Evolutionary conservation across 53 echinoderm and acorn worm species (phyloP).

Genomic region (Paracentrotus lividus): DNA sequence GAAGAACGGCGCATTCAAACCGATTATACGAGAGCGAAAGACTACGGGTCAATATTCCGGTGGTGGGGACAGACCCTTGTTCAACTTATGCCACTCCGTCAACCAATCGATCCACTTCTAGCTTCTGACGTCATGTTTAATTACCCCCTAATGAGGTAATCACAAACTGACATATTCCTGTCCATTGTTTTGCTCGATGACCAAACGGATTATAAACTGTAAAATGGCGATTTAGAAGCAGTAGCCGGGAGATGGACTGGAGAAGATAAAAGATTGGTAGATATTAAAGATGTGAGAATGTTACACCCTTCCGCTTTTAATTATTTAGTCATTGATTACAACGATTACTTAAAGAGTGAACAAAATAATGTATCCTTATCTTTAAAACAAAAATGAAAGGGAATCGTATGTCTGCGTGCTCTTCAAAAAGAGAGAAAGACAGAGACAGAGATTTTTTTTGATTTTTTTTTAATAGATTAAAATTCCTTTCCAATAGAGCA

Average conservation of each 20-base stretch:
- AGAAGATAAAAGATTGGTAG: too few relatives aligned
- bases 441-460: too few relatives aligned
- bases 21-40: neutral
- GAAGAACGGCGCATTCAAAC: neutral
- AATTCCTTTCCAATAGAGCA: too few relatives aligned
- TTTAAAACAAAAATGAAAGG: too few relatives aligned
- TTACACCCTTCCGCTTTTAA: too few relatives aligned
- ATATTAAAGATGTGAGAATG: too few relatives aligned
- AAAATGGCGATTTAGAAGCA: neutral
- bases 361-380: too few relatives aligned
- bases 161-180: conserved; percentile 48
- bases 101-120: conserved; percentile 69
- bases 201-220: conserved; percentile 45
- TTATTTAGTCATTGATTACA: too few relatives aligned
- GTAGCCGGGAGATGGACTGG: neutral
- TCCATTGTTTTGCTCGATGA: conserved; percentile 29
- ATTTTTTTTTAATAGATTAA: too few relatives aligned
- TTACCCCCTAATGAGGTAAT: conserved; percentile 53
- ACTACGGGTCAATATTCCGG: neutral
- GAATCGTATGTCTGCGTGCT: too few relatives aligned
- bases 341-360: too few relatives aligned
- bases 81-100: conserved; percentile 27
- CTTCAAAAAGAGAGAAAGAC: too few relatives aligned
- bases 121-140: conserved; percentile 57
- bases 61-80: neutral